phyloP scores from a whole-genome alignment of 2,797 vertebrate genomes.

The Anableps anableps region DNA sequence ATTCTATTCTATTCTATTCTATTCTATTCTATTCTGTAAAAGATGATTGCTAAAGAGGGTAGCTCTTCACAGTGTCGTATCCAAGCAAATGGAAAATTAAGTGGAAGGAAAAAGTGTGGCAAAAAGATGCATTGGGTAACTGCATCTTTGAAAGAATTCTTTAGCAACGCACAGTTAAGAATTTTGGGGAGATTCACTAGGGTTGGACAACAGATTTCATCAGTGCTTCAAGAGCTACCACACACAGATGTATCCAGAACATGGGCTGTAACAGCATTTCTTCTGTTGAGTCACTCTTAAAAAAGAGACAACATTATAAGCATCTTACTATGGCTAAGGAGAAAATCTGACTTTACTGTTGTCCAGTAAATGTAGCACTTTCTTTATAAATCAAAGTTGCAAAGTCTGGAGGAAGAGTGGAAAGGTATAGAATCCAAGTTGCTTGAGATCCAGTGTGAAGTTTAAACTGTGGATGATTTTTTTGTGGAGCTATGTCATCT shows the following conservation, averaged over 20 bases:
- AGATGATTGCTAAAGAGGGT: neutral
- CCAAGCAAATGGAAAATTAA: neutral
- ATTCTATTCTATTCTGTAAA: neutral
- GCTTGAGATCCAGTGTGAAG: neutral
- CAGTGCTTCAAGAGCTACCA: neutral
- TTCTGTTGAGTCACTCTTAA: neutral
- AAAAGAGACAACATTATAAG: neutral
- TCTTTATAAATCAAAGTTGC: neutral
- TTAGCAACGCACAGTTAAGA: neutral
- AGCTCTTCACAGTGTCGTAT: neutral
- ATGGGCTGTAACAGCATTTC: neutral
- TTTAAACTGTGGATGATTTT: neutral
- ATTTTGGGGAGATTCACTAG: too few relatives aligned
- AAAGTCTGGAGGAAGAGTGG: neutral
- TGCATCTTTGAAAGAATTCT: neutral
- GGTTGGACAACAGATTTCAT: neutral
- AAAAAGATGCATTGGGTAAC: neutral
- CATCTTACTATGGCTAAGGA: neutral
- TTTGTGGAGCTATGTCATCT: neutral
- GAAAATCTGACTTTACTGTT: neutral
- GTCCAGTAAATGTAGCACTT: neutral
- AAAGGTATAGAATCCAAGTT: neutral
- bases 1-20: neutral
- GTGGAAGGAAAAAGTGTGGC: neutral
- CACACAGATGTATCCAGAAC: neutral